A percentile compares a stretch with the other conserved stretches of the same genome.
Conservation (phyloP, 1,140 invertebrate genomes). For the Caenorhabditis briggsae region DNA sequence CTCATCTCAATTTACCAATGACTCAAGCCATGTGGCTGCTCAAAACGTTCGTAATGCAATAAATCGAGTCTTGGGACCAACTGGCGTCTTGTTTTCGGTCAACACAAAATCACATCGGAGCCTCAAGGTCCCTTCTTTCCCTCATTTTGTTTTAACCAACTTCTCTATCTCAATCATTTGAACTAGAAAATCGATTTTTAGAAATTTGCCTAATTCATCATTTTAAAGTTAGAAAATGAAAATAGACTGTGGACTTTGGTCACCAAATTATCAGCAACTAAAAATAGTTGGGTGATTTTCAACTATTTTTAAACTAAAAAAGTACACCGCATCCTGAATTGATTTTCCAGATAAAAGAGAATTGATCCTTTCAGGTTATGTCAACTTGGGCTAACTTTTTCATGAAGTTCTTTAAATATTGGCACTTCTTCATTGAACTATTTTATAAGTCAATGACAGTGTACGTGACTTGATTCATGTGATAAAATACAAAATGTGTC, state of each 20-base stretch:
- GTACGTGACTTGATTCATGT: background rate
- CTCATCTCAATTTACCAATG: background rate
- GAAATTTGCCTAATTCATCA: background rate
- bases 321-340: background rate
- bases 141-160: constrained; percentile 11
- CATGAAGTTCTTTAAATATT: too few species aligned
- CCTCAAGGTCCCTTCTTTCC: background rate
- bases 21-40: constrained; percentile 20
- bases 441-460: background rate
- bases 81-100: constrained; percentile 50
- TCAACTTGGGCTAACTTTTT: too few species aligned
- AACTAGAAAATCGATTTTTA: constrained; percentile 16
- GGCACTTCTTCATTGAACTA: background rate
- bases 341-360: too few species aligned
- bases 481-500: constrained; percentile 1
- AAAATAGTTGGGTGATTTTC: background rate
- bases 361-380: too few species aligned
- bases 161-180: constrained; percentile 35
- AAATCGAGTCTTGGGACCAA: constrained; percentile 40
- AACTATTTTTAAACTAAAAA: background rate
- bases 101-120: background rate
- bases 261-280: background rate
- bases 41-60: constrained; percentile 54
- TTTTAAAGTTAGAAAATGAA: background rate
- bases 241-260: constrained; percentile 14